Evolutionary conservation across 2,888 invertebrate genomes (phyloP), one percentile per base, ranked within the genome.

Genomic region (Cryptocephalus primarius): DNA sequence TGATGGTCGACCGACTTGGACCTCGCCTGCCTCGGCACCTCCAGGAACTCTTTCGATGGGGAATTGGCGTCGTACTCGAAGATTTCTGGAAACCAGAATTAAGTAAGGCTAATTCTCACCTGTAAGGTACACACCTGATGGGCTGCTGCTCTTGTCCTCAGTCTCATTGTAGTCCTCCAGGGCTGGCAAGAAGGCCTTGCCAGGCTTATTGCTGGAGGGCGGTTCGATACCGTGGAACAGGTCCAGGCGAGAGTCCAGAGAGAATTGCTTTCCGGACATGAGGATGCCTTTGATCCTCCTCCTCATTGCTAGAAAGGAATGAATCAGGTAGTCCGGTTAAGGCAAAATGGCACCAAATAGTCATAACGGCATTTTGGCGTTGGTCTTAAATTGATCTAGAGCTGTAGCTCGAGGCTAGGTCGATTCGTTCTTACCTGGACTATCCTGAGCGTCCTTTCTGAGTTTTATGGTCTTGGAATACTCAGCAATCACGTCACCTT

Each of bases 201-300:
- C 38, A 33, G 42, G 47, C 13, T 55, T 48, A 12, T 50, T 53
- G 11, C 59, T 54, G n/a, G 36, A 12, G 12, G 36, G 12, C 12
- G 58, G 58, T 68, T 80, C 79, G 58, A 82, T 68, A 4, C 82
- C 85, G 63, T 87, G 86, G 38, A 91, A 90, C 62, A 93, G 78
- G 65, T 92, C 92, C 80, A 92, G 83, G 62, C 88, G 83, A 0
- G 92, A 92, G 71, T 93, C 93, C 57, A 93, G 72, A 0, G 91
- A 92, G 68, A 87, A 90, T 69, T 90, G 91, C 69, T 90, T 91
- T 34, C 91, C 90, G 1, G 88, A 83, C 83, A 89, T 88, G 59
- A 91, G 75, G 65, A 92, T 90, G 8, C 91, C 91, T 31, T 85
- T 80, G 55, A 92, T 87, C 40, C 91, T 79, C 12, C 91, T 79